Base-by-base conservation (phyloP, 2,113 vertebrate species). In the Nymphicus hollandicus region DNA sequence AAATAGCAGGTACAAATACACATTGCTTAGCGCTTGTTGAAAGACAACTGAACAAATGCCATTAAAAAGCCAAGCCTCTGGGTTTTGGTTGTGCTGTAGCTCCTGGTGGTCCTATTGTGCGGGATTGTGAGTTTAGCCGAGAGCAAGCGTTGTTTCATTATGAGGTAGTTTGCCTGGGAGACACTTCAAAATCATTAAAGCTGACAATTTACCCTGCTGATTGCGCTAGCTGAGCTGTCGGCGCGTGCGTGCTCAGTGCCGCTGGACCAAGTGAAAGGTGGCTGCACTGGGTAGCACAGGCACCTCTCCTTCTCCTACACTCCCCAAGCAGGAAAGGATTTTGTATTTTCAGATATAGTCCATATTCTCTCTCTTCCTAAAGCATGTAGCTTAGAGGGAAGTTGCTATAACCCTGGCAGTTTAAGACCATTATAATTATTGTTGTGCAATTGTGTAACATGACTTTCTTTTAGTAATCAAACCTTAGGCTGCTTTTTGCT, bases 11-110 rank as follows among this genome's bases (percentile, higher is more conserved):
- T 70, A 78, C 65, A 95, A 95, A 81, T 89, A 91, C 81, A 88
- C 97, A 96, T 87, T 68, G 19, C 88, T 94, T 81, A 94, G 82
- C 1, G 22, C 68, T 92, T 92, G 87, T 89, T 84, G 94, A 96
- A 97, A 96, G 74, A 71, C 95, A 96, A 56, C 56, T 17, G 44
- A 80, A 91, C 29, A 89, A 73, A 80, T 11, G 16, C 53, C 60
- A 95, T 96, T 89, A 63, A 81, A 92, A 84, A 95, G 46, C 81
- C 71, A 56, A 86, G 55, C 43, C 50, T 25, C 19, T 0, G 20
- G 44, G 17, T 91, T 94, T 96, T 1, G 5, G 27, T 88, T 85
- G 49, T 73, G 79, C 93, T 72, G 84, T 24, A 68, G 69, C 68
- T 94, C 70, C 66, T 88, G 77, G 71, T 91, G 83, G 52, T 56